phyloP scores from a whole-genome alignment of 2,113 vertebrate species.

The Cepphus grylle region DNA sequence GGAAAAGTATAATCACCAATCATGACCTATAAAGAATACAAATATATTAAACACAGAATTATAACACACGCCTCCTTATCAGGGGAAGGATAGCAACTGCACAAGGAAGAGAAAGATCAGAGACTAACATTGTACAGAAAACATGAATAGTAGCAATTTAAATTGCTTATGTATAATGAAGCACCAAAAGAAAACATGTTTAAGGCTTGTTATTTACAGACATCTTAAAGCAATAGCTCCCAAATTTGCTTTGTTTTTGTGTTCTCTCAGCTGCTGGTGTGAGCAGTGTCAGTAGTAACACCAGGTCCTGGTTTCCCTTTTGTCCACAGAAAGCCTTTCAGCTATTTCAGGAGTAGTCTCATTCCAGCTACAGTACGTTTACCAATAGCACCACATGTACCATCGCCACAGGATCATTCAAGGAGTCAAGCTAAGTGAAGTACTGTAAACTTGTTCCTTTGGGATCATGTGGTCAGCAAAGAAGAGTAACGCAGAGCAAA shows the following conservation, averaged over 20 bases:
- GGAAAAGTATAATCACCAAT: constrained; percentile 12
- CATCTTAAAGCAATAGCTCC: not conserved
- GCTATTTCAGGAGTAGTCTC: not conserved
- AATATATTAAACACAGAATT: constrained; percentile 12
- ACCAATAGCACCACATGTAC: not conserved
- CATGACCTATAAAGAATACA: constrained; percentile 6
- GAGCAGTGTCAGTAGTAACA: not conserved
- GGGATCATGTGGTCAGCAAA: not conserved
- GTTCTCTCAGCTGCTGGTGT: not conserved
- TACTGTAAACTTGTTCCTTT: not conserved
- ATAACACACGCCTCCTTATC: constrained; percentile 5
- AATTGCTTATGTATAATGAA: not conserved
- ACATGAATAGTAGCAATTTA: not conserved
- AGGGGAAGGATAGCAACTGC: not conserved
- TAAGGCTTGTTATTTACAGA: not conserved
- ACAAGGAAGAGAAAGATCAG: constrained; percentile 1
- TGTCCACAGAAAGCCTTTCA: not conserved
- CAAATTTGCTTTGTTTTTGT: not conserved
- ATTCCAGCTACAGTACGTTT: not conserved
- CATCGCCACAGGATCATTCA: not conserved
- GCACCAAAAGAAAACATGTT: not conserved
- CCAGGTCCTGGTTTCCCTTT: not conserved
- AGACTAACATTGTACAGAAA: not conserved
- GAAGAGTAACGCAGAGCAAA: not conserved
- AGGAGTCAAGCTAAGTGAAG: not conserved